These are phyloP conservation scores for Limonius californicus DNA, from an alignment of 1,140 invertebrate genomes.

Conservation along the genomic window DNA sequence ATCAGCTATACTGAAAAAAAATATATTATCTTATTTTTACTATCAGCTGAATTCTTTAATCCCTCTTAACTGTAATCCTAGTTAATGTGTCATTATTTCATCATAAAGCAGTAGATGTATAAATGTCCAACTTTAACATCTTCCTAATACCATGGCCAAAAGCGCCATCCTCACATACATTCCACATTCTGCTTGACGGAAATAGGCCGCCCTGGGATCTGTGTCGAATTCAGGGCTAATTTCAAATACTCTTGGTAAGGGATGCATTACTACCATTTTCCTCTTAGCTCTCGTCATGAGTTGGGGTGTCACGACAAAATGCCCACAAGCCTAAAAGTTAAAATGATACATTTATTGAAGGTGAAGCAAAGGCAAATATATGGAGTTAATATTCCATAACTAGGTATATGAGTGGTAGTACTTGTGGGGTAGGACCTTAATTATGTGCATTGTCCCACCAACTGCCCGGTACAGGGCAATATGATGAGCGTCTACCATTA, in stretches of 20 bases:
- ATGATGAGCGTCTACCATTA: too few species aligned
- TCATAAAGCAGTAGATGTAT: too few species aligned
- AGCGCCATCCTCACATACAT: slow-evolving; percentile 98
- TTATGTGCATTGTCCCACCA: too few species aligned
- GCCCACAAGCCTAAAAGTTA: slow-evolving; percentile 68
- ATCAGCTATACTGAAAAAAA: too few species aligned
- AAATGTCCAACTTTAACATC: too few species aligned
- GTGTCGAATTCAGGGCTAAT: slow-evolving; percentile 92
- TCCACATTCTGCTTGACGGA: slow-evolving; percentile 95
- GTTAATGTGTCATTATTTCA: not conserved
- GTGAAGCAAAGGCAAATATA: too few species aligned
- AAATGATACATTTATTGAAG: not conserved
- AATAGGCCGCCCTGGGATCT: slow-evolving; percentile 96
- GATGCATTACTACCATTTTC: slow-evolving; percentile 96
- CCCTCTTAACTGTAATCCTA: not conserved
- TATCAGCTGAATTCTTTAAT: too few species aligned
- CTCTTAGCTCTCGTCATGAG: slow-evolving; percentile 92
- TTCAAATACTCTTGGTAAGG: slow-evolving; percentile 90
- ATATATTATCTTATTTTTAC: too few species aligned
- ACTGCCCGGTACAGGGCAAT: too few species aligned
- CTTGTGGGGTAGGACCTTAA: too few species aligned
- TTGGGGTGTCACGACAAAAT: slow-evolving; percentile 88
- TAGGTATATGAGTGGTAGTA: too few species aligned
- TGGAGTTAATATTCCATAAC: too few species aligned
- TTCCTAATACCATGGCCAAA: slow-evolving; percentile 84